Evolutionary conservation across 1,140 invertebrate genomes (phyloP).

Genomic region (Meloidogyne chitwoodi): DNA sequence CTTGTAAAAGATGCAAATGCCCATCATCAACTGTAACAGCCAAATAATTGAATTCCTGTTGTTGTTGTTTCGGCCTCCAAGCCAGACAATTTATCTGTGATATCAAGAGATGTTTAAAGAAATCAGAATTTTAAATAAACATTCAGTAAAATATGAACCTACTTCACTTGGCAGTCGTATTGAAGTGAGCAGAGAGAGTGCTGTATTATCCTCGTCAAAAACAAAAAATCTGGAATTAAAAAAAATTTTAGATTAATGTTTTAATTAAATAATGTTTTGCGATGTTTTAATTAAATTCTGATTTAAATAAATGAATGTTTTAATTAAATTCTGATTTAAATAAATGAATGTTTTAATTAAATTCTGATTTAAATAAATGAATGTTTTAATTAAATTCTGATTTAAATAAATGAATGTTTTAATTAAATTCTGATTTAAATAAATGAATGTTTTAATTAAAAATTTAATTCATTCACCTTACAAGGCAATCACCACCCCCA

Average conservation of each 20-base stretch:
- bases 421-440: background rate
- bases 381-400: too few relatives aligned
- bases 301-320: too few relatives aligned
- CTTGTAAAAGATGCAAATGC: conserved; percentile 3
- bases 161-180: conserved; percentile 1
- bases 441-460: background rate
- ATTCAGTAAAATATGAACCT: background rate
- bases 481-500: conserved; percentile 26
- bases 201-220: conserved; percentile 6
- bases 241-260: too few relatives aligned
- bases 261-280: too few relatives aligned
- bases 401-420: too few relatives aligned
- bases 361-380: too few relatives aligned
- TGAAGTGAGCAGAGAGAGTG: background rate
- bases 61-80: conserved; percentile 3
- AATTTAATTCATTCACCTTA: background rate
- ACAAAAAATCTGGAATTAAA: background rate
- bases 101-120: background rate
- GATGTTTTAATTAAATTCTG: too few relatives aligned
- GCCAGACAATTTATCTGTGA: conserved; percentile 1
- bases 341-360: too few relatives aligned
- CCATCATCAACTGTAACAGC: conserved; percentile 8
- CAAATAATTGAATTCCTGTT: background rate
- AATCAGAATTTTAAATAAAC: background rate
- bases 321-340: too few relatives aligned